Evolutionary conservation across 2,113 vertebrate genomes (phyloP).

Genomic region (Clupea harengus): DNA sequence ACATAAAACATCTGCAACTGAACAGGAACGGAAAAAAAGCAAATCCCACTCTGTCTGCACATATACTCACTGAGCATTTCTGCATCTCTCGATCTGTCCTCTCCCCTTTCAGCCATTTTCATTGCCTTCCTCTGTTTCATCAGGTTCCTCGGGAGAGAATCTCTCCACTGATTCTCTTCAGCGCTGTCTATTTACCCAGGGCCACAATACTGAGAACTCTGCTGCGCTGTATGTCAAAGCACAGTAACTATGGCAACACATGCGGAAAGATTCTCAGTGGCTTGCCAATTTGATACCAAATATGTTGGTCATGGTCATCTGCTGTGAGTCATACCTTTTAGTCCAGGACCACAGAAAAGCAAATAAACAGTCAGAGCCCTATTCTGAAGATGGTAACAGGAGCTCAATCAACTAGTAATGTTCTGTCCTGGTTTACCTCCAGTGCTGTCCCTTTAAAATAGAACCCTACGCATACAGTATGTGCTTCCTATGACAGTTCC

Average conservation of each 20-base stretch:
- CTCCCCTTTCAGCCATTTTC: not conserved
- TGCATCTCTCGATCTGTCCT: not conserved
- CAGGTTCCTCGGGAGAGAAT: not conserved
- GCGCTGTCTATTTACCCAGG: not conserved
- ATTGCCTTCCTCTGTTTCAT: not conserved
- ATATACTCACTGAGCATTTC: not conserved
- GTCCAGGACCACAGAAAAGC: conserved; percentile 4
- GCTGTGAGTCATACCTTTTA: conserved; percentile 31
- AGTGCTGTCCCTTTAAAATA: no score
- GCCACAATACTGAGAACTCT: not conserved
- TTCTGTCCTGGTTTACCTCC: not conserved
- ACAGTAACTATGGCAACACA: conserved; percentile 8
- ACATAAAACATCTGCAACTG: not conserved
- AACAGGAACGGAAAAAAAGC: no score
- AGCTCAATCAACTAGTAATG: not conserved
- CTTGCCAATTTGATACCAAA: conserved; percentile 34
- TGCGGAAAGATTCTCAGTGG: conserved; percentile 1
- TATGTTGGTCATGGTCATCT: conserved; percentile 32
- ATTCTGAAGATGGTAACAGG: not conserved
- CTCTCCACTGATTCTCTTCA: not conserved
- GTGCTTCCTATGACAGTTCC: no score
- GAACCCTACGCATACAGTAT: no score
- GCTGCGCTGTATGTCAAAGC: not conserved
- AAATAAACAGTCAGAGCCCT: not conserved
- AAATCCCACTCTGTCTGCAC: not conserved